Conservation (phyloP, 2,888 invertebrate genomes). For the Netelia fuscicornis region DNA sequence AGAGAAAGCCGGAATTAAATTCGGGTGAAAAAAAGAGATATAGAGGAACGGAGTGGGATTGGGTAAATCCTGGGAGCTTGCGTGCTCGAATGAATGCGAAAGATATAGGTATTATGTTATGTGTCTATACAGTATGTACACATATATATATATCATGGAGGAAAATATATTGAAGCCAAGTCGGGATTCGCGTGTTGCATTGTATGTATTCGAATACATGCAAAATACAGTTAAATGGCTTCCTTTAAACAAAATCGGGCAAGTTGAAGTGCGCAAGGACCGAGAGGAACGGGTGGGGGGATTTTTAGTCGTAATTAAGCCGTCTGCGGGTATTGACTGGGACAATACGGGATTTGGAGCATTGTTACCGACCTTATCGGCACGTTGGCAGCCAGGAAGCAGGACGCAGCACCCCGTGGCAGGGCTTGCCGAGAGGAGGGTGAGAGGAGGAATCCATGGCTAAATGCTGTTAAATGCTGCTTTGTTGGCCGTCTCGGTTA, state of each 20-base stretch:
- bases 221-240: conserved; percentile 72
- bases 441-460: conserved; percentile 61
- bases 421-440: conserved; percentile 69
- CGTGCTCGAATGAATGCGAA: conserved; percentile 32
- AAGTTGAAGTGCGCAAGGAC: conserved; percentile 23
- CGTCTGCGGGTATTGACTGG: conserved; percentile 77
- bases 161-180: conserved; percentile 44
- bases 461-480: conserved; percentile 81
- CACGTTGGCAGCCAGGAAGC: conserved; percentile 73
- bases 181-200: conserved; percentile 21
- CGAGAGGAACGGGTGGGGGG: conserved; percentile 46
- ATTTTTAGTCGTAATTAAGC: conserved; percentile 82
- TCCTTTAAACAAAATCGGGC: conserved; percentile 76
- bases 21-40: conserved; percentile 10
- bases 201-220: conserved; percentile 37
- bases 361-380: conserved; percentile 81
- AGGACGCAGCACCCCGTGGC: conserved; percentile 56
- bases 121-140: conserved; percentile 20
- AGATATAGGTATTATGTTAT: conserved; percentile 42
- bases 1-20: conserved; percentile 34
- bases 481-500: conserved; percentile 81
- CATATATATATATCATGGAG: conserved; percentile 23
- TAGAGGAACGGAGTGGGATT: conserved; percentile 34
- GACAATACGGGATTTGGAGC: conserved; percentile 82
- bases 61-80: conserved; percentile 56